Percentiles rank a stretch among this genome's conserved stretches.
Conservation (phyloP, 2,888 invertebrate genomes). For the Archips xylosteana region DNA sequence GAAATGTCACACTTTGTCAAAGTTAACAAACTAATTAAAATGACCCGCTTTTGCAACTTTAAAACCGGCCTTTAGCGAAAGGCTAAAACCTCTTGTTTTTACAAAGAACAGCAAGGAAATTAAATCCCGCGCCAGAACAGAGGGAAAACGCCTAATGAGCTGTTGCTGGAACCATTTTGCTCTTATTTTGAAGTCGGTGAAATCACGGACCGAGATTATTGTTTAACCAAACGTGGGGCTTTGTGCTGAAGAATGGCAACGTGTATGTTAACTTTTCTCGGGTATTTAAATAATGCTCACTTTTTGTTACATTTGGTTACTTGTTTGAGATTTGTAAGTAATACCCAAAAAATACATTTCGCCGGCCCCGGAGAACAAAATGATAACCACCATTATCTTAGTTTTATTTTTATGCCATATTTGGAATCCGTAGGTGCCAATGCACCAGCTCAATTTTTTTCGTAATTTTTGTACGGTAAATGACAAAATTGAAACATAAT, state of each 20-base stretch:
- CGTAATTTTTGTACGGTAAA: too few relatives aligned
- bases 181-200: conserved; percentile 32
- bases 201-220: conserved; percentile 24
- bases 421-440: too few relatives aligned
- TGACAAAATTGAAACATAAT: too few relatives aligned
- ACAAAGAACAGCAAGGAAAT: conserved; percentile 30
- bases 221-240: conserved; percentile 21
- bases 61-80: neutral
- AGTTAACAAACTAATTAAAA: neutral
- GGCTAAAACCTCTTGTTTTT: conserved; percentile 7
- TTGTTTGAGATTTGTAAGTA: too few relatives aligned
- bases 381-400: too few relatives aligned
- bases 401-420: too few relatives aligned
- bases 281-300: neutral
- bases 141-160: conserved; percentile 31
- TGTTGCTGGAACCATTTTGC: conserved; percentile 3
- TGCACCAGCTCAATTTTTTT: too few relatives aligned
- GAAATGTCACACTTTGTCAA: neutral
- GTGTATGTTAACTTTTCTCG: neutral
- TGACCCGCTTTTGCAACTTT: neutral
- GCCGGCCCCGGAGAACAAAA: too few relatives aligned
- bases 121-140: conserved; percentile 22
- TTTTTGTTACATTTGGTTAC: too few relatives aligned
- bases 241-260: neutral
- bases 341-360: too few relatives aligned